Evolutionary conservation across 2,888 invertebrate species (phyloP), one percentile per base, ranked within the genome.

Genomic region (Mimachlamys varia): DNA sequence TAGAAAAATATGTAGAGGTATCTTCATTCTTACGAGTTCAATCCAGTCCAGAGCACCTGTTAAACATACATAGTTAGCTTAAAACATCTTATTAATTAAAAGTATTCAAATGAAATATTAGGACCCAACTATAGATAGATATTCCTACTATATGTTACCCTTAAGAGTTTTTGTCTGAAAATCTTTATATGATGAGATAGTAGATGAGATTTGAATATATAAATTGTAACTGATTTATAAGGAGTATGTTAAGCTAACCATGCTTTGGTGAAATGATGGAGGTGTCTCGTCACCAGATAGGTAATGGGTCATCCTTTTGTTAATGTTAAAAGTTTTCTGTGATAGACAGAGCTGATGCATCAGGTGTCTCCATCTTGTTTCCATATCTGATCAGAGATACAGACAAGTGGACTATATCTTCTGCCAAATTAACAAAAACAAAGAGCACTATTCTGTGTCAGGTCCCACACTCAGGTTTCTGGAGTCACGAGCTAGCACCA

Each of bases 361-460:
- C 33, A 76, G 13, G 27, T 76, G 33, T 76, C 76, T 76, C 76
- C 33, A 33, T 27, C 33, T 76, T 76, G 33, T 76, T 76, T 33
- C 19, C 27, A n/a, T 58, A 33, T 76, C 76, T 76, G 76, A 76
- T 76, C 33, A 33, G 1, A 2, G 33, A 27, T 13, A 33, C 33
- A 33, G 76, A 76, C 76, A 76, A 62, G 13, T 76, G 76, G 76
- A 15, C 76, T 22, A 12, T 76, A 76, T 76, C 76, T 76, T 76
- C 76, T 76, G 33, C 76, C 76, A 27, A 76, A 33, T 76, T 76
- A 76, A 27, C 76, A 76, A 33, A 76, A 76, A 76, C 76, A 76
- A 76, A 76, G 22, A 27, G 33, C 76, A 33, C 4, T 15, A 27
- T 22, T 12, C 22, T 76, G 76, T 76, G 33, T 76, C 27, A 33